A percentile compares a stretch with the other conserved stretches of the same genome.
Conservation (phyloP, 2,113 vertebrate genomes). For the Pao palembangensis region DNA sequence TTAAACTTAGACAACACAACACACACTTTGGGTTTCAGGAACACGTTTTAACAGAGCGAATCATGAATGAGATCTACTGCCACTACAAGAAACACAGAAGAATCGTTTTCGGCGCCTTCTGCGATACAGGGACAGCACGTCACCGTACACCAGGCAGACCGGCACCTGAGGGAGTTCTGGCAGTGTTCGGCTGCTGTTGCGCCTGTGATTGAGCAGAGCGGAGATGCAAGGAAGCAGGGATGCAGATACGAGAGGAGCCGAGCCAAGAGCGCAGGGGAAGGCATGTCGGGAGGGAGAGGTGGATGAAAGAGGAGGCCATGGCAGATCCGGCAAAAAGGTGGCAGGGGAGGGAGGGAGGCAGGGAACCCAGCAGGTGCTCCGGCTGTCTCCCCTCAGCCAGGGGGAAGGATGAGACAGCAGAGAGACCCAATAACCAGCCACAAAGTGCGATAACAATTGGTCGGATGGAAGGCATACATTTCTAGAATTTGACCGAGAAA, state of each 20-base stretch:
- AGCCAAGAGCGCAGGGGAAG: conserved; percentile 12
- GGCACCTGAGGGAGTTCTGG: conserved; percentile 47
- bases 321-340: conserved; percentile 55
- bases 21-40: too few relatives aligned
- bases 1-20: too few relatives aligned
- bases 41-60: conserved; percentile 27
- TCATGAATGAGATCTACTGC: conserved; percentile 30
- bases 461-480: conserved; percentile 19
- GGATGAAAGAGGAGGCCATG: conserved; percentile 62
- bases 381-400: conserved; percentile 39
- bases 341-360: conserved; percentile 45
- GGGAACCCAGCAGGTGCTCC: conserved; percentile 63
- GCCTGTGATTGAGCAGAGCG: conserved; percentile 38
- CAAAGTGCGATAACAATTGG: too few relatives aligned
- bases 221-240: conserved; percentile 35
- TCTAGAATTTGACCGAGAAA: conserved; percentile 43
- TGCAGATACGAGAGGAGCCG: conserved; percentile 29
- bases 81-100: conserved; percentile 20
- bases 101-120: conserved; percentile 22
- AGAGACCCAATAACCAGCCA: conserved; percentile 2
- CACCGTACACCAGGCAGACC: conserved; percentile 36
- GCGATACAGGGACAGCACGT: conserved; percentile 30
- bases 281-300: conserved; percentile 41
- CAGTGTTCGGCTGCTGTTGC: conserved; percentile 35
- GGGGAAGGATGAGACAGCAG: conserved; percentile 39